Evolutionary conservation across 2,888 invertebrate genomes (phyloP).

Genomic region (Noctua fimbriata): DNA sequence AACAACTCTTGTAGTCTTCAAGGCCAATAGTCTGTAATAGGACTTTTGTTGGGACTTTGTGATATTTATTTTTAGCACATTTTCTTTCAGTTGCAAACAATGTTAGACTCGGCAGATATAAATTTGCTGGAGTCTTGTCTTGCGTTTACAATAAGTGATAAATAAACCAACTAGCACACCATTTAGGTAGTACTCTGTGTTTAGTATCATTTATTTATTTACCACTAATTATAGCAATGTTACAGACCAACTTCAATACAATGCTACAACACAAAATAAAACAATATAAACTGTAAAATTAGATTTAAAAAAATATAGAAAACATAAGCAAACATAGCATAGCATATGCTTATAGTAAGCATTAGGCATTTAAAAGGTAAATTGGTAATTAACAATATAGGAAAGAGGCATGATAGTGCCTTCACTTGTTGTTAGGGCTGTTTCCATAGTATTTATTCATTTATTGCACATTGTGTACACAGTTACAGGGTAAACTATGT

Average conservation of each 20-base stretch:
- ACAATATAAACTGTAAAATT: no score
- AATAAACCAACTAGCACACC: background rate
- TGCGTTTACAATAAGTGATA: background rate
- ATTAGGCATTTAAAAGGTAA: background rate
- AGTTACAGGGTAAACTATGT: background rate
- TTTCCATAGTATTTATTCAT: background rate
- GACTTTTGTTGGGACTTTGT: background rate
- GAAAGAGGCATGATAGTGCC: background rate
- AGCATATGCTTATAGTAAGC: background rate
- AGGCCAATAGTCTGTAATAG: fast-evolving
- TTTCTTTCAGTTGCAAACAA: background rate
- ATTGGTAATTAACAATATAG: background rate
- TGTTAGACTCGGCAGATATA: background rate
- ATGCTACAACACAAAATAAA: no score
- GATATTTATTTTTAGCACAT: background rate
- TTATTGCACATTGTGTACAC: background rate
- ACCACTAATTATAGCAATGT: no score
- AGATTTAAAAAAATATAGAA: no score
- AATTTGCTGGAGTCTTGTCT: background rate
- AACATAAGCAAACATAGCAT: no score
- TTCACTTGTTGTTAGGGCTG: background rate
- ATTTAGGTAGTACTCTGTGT: background rate
- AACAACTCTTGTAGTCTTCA: background rate
- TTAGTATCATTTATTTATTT: no score
- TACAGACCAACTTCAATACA: no score